A percentile compares a stretch with the other conserved stretches of the same genome.
Evolutionary conservation across 2,113 vertebrate genomes (phyloP).

Genomic region (Suncus etruscus): DNA sequence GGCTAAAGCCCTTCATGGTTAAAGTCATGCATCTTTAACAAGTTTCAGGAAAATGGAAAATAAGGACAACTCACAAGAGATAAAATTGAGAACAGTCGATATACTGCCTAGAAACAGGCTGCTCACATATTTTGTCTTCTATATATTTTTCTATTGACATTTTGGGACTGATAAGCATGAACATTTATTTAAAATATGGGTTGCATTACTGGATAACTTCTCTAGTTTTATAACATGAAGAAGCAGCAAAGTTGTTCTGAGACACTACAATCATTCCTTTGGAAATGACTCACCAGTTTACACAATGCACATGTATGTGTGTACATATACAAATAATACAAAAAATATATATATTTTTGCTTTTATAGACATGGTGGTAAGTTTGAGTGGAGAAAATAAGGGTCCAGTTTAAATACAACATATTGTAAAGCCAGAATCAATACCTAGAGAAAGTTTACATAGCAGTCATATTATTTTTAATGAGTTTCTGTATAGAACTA

Average conservation of each 20-base stretch:
- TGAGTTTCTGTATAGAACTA: slow-evolving; percentile 65
- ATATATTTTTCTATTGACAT: slow-evolving; percentile 44
- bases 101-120: background rate
- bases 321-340: background rate
- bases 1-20: background rate
- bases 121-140: slow-evolving; percentile 20
- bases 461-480: slow-evolving; percentile 70
- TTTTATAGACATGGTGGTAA: slow-evolving; percentile 60
- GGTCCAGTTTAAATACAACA: slow-evolving; percentile 72
- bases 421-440: slow-evolving; percentile 74
- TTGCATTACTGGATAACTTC: slow-evolving; percentile 34
- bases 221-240: slow-evolving; percentile 44
- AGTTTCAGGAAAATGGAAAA: slow-evolving; percentile 48
- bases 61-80: background rate
- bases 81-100: background rate
- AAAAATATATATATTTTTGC: slow-evolving; percentile 35
- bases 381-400: slow-evolving; percentile 39
- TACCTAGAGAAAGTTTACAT: slow-evolving; percentile 63
- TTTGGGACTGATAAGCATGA: slow-evolving; percentile 57
- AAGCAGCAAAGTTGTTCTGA: slow-evolving; percentile 27
- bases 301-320: background rate
- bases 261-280: slow-evolving; percentile 12
- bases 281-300: slow-evolving; percentile 26
- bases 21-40: slow-evolving; percentile 41
- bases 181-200: slow-evolving; percentile 42